A percentile compares a stretch with the other conserved stretches of the same genome.
phyloP scores from a whole-genome alignment of 2,797 vertebrate species.

The Caiman crocodilus region DNA sequence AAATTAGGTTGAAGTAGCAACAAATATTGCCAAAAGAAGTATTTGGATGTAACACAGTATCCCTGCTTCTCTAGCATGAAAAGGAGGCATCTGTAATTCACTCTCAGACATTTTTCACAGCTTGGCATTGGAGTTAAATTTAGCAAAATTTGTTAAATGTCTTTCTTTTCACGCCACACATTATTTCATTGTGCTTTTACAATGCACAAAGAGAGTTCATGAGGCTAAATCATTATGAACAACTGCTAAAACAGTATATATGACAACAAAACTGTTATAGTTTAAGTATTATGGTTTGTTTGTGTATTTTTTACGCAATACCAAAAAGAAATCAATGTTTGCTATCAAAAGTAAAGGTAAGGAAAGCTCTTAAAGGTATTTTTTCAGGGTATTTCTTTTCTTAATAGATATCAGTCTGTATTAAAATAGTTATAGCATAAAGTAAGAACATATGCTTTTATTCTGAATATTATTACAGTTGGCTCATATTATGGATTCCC shows the following conservation, averaged over 20 bases:
- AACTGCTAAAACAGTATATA: conserved; percentile 36
- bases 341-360: neutral
- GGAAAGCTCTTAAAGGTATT: neutral
- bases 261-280: conserved; percentile 34
- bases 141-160: neutral
- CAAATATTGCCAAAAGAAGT: neutral
- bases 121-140: neutral
- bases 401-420: neutral
- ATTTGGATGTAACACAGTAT: neutral
- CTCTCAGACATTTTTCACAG: neutral
- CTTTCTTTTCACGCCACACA: conserved; percentile 28
- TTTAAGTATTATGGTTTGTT: neutral
- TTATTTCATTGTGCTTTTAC: conserved; percentile 42
- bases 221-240: conserved; percentile 33
- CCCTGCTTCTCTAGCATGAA: neutral
- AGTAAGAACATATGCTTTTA: neutral
- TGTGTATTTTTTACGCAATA: neutral
- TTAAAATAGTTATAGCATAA: neutral
- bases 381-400: neutral
- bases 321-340: neutral
- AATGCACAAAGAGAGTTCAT: conserved; percentile 29
- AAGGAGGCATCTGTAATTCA: neutral
- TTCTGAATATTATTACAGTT: neutral
- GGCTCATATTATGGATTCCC: neutral
- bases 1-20: neutral